Evolutionary conservation across 1,140 invertebrate genomes (phyloP).

Genomic region (Gryon sp.): DNA sequence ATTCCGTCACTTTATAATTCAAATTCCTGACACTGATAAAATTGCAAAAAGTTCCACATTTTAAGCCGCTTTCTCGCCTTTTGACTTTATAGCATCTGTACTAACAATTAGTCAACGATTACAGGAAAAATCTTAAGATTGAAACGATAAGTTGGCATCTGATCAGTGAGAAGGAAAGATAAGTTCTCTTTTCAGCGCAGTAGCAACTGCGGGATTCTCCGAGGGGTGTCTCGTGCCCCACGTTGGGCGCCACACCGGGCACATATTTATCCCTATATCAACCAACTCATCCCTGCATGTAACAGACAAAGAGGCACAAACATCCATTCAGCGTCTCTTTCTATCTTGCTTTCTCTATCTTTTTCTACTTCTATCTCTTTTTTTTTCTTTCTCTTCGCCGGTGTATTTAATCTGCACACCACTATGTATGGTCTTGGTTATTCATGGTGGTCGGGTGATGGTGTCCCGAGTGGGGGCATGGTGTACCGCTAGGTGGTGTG

Average conservation of each 20-base stretch:
- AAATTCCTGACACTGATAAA: too few relatives aligned
- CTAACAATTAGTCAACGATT: too few relatives aligned
- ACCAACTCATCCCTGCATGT: constrained; percentile 1
- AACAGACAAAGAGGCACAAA: constrained; percentile 3
- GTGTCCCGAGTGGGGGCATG: constrained; percentile 70
- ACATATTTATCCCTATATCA: constrained; percentile 13
- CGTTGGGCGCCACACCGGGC: constrained; percentile 10
- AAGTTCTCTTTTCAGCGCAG: background rate
- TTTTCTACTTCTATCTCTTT: too few relatives aligned
- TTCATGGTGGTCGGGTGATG: constrained; percentile 77
- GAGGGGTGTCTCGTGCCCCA: background rate
- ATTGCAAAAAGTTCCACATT: too few relatives aligned
- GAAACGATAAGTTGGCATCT: too few relatives aligned
- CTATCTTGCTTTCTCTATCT: constrained; percentile 1
- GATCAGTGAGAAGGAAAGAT: too few relatives aligned
- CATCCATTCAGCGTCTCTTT: constrained; percentile 7
- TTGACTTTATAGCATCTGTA: too few relatives aligned
- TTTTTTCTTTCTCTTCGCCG: constrained; percentile 41
- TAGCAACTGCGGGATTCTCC: background rate
- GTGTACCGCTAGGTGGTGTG: constrained; percentile 73
- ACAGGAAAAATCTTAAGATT: too few relatives aligned
- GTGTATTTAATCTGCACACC: constrained; percentile 75
- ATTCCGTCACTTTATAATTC: too few relatives aligned
- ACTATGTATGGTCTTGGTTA: constrained; percentile 76
- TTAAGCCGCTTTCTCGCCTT: too few relatives aligned